Conservation (phyloP, 2,797 vertebrate genomes). For the Gymnopithys bicolor region DNA sequence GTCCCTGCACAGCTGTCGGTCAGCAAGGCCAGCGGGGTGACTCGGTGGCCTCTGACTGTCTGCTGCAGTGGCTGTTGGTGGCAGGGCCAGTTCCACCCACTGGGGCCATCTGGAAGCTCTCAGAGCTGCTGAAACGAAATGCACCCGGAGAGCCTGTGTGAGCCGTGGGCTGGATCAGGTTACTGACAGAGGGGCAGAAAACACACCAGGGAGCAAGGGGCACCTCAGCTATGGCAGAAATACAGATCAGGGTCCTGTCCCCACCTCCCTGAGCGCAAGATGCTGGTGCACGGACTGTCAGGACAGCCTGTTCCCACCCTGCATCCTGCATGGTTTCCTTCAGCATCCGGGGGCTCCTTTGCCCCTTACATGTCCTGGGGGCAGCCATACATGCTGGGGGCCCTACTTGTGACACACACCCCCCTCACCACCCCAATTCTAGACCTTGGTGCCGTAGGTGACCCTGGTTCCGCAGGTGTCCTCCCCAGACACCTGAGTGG, state of each 20-base stretch:
- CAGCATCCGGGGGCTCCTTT: neutral
- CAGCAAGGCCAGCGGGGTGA: neutral
- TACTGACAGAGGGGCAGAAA: neutral
- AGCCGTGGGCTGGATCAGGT: neutral
- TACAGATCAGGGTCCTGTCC: fast-evolving
- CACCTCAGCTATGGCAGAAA: neutral
- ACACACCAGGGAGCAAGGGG: neutral
- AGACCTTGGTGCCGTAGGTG: neutral
- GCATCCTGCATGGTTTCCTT: fast-evolving
- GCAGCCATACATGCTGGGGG: neutral
- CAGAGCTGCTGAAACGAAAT: neutral
- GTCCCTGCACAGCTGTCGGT: neutral
- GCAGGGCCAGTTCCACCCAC: neutral
- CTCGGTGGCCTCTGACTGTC: neutral
- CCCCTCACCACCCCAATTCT: neutral
- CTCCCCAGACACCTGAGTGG: neutral
- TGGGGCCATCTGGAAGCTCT: slow-evolving; percentile 16
- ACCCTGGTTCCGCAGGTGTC: neutral
- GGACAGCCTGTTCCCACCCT: neutral
- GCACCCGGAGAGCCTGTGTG: neutral
- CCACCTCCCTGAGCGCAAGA: neutral
- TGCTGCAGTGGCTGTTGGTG: neutral
- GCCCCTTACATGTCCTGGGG: neutral
- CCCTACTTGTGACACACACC: neutral
- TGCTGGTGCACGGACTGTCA: fast-evolving